phyloP scores from a whole-genome alignment of 2,797 vertebrate species.

The Scolopax bukidnonensis region DNA sequence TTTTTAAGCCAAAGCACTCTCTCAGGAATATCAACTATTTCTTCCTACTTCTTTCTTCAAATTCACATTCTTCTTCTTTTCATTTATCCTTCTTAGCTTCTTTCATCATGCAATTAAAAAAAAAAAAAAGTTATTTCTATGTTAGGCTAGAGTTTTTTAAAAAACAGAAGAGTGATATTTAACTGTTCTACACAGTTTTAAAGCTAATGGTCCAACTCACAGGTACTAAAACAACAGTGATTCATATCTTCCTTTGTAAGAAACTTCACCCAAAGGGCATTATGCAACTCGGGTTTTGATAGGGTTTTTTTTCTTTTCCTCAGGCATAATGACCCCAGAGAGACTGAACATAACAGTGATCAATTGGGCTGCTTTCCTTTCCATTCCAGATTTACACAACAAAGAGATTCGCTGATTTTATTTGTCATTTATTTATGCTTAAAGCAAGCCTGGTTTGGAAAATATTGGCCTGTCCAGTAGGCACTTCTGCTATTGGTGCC shows the following conservation, averaged over 20 bases:
- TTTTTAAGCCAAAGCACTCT: background rate
- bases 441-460: conserved; percentile 15
- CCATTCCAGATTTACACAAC: conserved; percentile 59
- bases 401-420: background rate
- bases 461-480: background rate
- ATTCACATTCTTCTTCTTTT: background rate
- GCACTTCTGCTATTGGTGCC: background rate
- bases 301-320: conserved; percentile 48
- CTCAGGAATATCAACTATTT: background rate
- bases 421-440: conserved; percentile 34
- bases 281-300: conserved; percentile 13
- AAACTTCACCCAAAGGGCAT: background rate
- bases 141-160: background rate
- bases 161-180: background rate
- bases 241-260: conserved; percentile 34
- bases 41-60: background rate
- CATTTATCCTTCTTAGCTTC: background rate
- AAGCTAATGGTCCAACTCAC: background rate
- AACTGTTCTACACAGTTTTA: conserved; percentile 12
- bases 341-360: conserved; percentile 67
- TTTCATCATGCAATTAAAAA: background rate
- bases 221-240: conserved; percentile 24
- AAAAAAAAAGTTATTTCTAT: background rate
- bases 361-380: conserved; percentile 64
- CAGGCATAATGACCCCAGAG: conserved; percentile 67